Conservation (phyloP, 2,113 vertebrate species). For the Lagopus muta region DNA sequence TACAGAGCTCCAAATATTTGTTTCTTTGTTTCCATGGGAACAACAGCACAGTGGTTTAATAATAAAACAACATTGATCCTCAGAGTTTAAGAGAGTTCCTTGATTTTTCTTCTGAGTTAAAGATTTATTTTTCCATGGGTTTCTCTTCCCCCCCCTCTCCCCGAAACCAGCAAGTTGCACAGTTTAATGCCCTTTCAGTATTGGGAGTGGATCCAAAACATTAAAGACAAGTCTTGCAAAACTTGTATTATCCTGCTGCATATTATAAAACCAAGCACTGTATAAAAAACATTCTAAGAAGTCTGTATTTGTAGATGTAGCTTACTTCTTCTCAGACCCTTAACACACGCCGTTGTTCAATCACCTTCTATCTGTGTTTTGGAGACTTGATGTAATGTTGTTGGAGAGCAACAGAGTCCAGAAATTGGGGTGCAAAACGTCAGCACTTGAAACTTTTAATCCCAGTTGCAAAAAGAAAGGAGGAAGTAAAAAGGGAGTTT, state of each 20-base stretch:
- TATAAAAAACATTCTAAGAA: neutral
- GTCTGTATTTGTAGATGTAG: neutral
- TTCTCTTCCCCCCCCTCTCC: neutral
- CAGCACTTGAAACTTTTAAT: neutral
- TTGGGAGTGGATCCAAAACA: neutral
- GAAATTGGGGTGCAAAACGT: neutral
- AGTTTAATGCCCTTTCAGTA: constrained; percentile 13
- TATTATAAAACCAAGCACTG: neutral
- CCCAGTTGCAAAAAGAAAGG: neutral
- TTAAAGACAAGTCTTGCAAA: neutral
- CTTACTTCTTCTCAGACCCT: neutral
- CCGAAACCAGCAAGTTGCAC: neutral
- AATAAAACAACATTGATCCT: constrained; percentile 75
- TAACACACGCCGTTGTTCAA: neutral
- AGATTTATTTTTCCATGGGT: constrained; percentile 41
- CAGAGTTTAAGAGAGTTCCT: constrained; percentile 46
- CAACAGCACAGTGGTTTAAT: constrained; percentile 80
- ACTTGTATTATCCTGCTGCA: neutral
- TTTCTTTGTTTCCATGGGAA: constrained; percentile 87
- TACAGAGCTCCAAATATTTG: constrained; percentile 92
- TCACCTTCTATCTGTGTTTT: neutral
- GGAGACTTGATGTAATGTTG: neutral
- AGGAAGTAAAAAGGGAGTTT: neutral
- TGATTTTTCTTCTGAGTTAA: constrained; percentile 23
- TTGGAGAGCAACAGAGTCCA: neutral